Base-by-base conservation (phyloP, 2,113 vertebrate genomes). In the Climacteris rufus region DNA sequence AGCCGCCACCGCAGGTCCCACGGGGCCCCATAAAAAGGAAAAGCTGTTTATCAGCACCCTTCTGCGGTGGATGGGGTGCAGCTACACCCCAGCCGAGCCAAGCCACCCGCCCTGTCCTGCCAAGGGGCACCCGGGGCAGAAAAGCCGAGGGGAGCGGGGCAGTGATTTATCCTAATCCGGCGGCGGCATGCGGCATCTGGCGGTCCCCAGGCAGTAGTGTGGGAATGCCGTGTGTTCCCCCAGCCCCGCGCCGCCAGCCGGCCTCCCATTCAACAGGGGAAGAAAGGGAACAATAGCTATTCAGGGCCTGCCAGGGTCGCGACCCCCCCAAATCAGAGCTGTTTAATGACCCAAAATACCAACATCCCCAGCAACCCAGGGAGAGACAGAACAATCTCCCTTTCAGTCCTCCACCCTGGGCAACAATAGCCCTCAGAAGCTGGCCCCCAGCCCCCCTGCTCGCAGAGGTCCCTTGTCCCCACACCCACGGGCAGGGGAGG, bases 271-370 rank as follows among this genome's bases (percentile, higher is more conserved):
- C 98, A 98, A 93, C 82, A 63, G 83, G 93, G 92, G 88, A 98
- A 98, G 98, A 98, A 98, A 98, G 95, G 97, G 95, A 97, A 98
- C 98, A 98, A 98, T 97, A 97, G 96, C 96, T 97, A 98, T 98
- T 98, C 97, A 98, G 92, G 97, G 87, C 96, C 90, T 96, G 97
- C 97, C 96, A 96, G 97, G 98, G 98, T 98, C 98, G 37, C 15
- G 96, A 97, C 97, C 97, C 84, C 96, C 94, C 97, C 96, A 96
- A 93, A 97, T 97, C 95, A 93, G 88, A 97, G 96, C 96, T 95
- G 96, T 96, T 98, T 98, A 98, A 97, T 98, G 97, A 98, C 97
- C 97, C 97, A 97, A 98, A 98, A 98, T 97, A 98, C 98, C 97
- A 97, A 97, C 96, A 97, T 97, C 96, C 98, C 97, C 97, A 96